These are phyloP conservation scores for Dryobates pubescens DNA, from an alignment of 2,797 vertebrate genomes.

Conservation along the genomic window DNA sequence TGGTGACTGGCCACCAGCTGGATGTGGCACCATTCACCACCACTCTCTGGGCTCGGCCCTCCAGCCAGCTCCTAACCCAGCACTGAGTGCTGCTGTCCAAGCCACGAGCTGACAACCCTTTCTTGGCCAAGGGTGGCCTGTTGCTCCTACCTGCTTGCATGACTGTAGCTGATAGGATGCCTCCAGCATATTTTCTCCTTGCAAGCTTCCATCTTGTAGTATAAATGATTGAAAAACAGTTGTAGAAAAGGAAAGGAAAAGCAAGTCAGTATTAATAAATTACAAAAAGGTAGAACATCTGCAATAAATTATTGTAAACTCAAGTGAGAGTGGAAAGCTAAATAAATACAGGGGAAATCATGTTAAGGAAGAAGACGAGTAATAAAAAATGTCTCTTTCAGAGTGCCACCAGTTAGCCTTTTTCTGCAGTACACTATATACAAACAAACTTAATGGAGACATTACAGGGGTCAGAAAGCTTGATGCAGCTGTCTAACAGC, in stretches of 20 bases:
- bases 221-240: constrained; percentile 49
- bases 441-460: constrained; percentile 54
- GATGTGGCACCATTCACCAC: no score
- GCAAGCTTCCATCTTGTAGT: constrained; percentile 7
- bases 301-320: constrained; percentile 46
- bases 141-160: background rate
- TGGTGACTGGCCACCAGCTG: no score
- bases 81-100: no score
- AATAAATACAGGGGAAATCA: constrained; percentile 53
- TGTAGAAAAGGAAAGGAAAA: constrained; percentile 15
- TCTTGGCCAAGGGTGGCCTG: background rate
- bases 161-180: background rate
- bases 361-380: constrained; percentile 43
- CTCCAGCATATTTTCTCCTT: background rate
- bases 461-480: constrained; percentile 22
- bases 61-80: no score
- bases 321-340: constrained; percentile 67
- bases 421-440: background rate
- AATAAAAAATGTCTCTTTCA: constrained; percentile 51
- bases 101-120: background rate
- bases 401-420: constrained; percentile 56
- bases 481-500: constrained; percentile 58
- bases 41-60: no score
- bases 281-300: constrained; percentile 57
- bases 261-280: constrained; percentile 58